A percentile compares a stretch with the other conserved stretches of the same genome.
These are phyloP conservation scores for Bungarus multicinctus DNA, from an alignment of 2,113 vertebrate genomes.

Conservation along the genomic window DNA sequence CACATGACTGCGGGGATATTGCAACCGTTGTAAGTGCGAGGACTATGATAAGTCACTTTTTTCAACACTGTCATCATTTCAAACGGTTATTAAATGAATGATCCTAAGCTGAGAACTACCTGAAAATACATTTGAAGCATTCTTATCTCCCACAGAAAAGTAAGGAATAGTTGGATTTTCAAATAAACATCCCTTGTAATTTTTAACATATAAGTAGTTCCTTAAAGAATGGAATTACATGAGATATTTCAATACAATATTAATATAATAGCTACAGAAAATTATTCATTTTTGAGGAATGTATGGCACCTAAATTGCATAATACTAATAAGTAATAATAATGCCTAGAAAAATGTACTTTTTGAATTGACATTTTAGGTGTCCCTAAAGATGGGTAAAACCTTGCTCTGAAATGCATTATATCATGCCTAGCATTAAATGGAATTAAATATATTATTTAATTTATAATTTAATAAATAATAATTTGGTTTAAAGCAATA, in stretches of 20 bases:
- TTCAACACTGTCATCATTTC: neutral
- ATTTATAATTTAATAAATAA: too few relatives aligned
- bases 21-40: neutral
- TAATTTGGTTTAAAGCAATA: too few relatives aligned
- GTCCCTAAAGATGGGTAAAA: neutral
- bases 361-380: neutral
- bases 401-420: neutral
- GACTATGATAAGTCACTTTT: neutral
- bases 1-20: neutral
- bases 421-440: neutral
- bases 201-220: slow-evolving; percentile 42
- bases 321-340: neutral
- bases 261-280: slow-evolving; percentile 17
- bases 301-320: slow-evolving; percentile 1
- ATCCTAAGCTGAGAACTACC: neutral
- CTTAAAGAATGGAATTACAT: slow-evolving; percentile 25
- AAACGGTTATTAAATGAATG: neutral
- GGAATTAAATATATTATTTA: neutral
- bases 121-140: slow-evolving; percentile 6
- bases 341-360: neutral
- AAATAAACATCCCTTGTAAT: slow-evolving; percentile 47
- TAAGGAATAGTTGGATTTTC: slow-evolving; percentile 33
- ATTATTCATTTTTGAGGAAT: slow-evolving; percentile 23
- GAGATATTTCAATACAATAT: slow-evolving; percentile 55
- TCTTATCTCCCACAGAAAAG: neutral